These are phyloP conservation scores for Lomographa bimaculata DNA, from an alignment of 2,888 invertebrate species.

Conservation along the genomic window DNA sequence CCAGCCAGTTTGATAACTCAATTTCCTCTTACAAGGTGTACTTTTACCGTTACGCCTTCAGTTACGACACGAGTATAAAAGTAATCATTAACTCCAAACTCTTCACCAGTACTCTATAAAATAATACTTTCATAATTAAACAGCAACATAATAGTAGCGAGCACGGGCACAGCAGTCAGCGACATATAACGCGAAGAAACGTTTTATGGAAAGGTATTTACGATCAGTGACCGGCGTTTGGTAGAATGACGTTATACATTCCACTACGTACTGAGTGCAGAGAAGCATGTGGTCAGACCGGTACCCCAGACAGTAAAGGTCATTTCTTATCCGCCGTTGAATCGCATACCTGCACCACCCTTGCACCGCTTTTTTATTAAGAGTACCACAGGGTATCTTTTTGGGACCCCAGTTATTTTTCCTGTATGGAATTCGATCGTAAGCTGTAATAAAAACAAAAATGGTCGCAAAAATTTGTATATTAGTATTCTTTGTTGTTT, in stretches of 20 bases:
- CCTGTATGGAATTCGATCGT: neutral
- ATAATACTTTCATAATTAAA: conserved; percentile 27
- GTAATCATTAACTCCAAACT: conserved; percentile 15
- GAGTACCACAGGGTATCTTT: conserved; percentile 19
- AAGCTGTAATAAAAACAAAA: neutral
- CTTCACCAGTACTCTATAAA: conserved; percentile 16
- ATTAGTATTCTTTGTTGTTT: conserved; percentile 15
- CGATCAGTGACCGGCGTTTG: conserved; percentile 42
- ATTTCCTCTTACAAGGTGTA: conserved; percentile 2
- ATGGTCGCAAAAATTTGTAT: too few relatives aligned
- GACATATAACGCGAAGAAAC: too few relatives aligned
- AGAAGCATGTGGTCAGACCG: conserved; percentile 73
- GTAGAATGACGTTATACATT: conserved; percentile 55
- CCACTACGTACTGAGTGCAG: conserved; percentile 46
- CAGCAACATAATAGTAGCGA: conserved; percentile 26
- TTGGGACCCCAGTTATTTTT: conserved; percentile 19
- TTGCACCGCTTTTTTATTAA: conserved; percentile 27
- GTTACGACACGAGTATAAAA: conserved; percentile 22
- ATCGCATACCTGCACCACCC: conserved; percentile 57
- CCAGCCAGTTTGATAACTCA: neutral
- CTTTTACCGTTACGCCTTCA: conserved; percentile 6
- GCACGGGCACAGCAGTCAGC: conserved; percentile 17
- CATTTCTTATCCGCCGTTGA: conserved; percentile 67
- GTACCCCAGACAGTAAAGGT: conserved; percentile 69
- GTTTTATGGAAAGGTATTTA: conserved; percentile 44